Evolutionary conservation across 2,113 vertebrate genomes (phyloP).

Genomic region (Probosciger aterrimus): DNA sequence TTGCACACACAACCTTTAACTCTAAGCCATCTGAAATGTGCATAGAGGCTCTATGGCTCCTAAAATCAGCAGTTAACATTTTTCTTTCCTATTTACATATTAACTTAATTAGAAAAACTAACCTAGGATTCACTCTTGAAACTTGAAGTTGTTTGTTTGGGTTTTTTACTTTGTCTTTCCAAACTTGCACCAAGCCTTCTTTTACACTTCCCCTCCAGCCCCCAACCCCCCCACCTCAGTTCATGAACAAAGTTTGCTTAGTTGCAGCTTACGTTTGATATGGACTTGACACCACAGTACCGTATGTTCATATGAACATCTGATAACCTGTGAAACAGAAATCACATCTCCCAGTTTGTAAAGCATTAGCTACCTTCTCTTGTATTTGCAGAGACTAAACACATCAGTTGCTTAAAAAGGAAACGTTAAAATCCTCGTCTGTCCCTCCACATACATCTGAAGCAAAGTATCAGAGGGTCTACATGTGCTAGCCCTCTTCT

Average conservation of each 20-base stretch:
- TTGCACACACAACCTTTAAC: background rate
- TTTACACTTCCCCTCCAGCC: slow-evolving; percentile 19
- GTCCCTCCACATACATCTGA: background rate
- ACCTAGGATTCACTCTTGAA: background rate
- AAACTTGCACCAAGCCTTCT: background rate
- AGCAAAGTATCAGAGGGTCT: slow-evolving; percentile 7
- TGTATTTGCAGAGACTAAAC: slow-evolving; percentile 37
- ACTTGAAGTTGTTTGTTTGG: background rate
- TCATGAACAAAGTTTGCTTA: slow-evolving; percentile 64
- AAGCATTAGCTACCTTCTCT: slow-evolving; percentile 56
- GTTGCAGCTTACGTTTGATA: slow-evolving; percentile 64
- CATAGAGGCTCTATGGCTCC: background rate
- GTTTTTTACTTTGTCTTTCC: background rate
- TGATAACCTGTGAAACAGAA: slow-evolving; percentile 66
- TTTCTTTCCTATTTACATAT: background rate
- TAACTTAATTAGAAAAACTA: background rate
- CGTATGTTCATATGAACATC: slow-evolving; percentile 67
- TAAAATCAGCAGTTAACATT: background rate
- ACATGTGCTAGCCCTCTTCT: background rate
- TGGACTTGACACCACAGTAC: slow-evolving; percentile 59
- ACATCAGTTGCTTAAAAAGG: slow-evolving; percentile 35
- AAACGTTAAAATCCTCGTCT: slow-evolving; percentile 23
- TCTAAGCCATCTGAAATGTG: background rate
- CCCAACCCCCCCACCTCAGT: background rate
- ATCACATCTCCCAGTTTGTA: slow-evolving; percentile 63